Conservation (phyloP, 1,140 invertebrate species). For the Eueides isabella region DNA sequence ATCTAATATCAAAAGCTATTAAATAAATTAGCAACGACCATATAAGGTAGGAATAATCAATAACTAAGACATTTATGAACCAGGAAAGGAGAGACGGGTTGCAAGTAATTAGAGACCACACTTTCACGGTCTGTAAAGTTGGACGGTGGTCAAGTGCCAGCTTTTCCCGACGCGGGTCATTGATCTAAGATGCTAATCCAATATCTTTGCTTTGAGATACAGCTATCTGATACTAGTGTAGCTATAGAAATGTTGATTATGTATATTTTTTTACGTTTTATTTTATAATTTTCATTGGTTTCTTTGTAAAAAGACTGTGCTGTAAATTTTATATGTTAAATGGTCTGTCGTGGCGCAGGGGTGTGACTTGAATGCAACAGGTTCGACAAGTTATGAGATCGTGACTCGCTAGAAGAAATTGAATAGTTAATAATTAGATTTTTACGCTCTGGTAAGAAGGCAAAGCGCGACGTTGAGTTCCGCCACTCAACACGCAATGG, state of each 20-base stretch:
- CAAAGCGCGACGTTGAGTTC: too few species aligned
- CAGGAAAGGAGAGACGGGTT: constrained; percentile 54
- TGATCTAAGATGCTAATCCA: constrained; percentile 18
- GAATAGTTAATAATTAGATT: too few species aligned
- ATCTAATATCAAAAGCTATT: not conserved
- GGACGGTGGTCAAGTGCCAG: constrained; percentile 61
- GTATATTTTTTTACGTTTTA: constrained; percentile 2
- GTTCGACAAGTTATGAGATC: too few species aligned
- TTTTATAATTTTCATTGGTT: not conserved
- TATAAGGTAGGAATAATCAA: constrained; percentile 22
- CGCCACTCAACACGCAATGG: too few species aligned
- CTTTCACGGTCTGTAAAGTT: constrained; percentile 66
- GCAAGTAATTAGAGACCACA: constrained; percentile 65
- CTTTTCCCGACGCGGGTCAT: constrained; percentile 45
- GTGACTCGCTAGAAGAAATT: too few species aligned
- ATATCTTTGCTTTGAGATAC: not conserved
- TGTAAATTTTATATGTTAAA: not conserved
- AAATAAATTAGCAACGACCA: not conserved
- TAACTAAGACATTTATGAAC: constrained; percentile 47
- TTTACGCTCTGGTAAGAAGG: too few species aligned
- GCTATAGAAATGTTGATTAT: not conserved
- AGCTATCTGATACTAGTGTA: not conserved
- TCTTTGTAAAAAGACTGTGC: not conserved
- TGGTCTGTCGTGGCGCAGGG: too few species aligned
- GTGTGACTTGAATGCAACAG: too few species aligned